Evolutionary conservation across 2,888 invertebrate genomes (phyloP).

Genomic region (Mamestra brassicae): DNA sequence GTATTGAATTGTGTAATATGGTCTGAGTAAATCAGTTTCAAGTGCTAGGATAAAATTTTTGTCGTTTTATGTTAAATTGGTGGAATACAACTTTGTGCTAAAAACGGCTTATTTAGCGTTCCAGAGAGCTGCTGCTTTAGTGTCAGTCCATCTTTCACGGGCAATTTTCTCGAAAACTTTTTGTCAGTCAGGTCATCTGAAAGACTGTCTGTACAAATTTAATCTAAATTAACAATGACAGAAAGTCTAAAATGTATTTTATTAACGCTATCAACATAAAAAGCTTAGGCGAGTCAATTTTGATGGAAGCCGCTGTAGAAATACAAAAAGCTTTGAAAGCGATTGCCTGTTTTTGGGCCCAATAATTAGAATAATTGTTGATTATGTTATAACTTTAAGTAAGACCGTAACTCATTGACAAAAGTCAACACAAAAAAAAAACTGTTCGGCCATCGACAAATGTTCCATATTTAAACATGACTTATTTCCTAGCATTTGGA

Average conservation of each 20-base stretch:
- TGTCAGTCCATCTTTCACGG: not conserved
- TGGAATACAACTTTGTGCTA: not conserved
- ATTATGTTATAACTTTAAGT: not conserved
- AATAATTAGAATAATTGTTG: not conserved
- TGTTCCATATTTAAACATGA: slow-evolving; percentile 55
- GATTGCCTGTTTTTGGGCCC: no score
- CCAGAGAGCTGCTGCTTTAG: not conserved
- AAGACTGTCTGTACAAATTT: not conserved
- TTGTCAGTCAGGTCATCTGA: not conserved
- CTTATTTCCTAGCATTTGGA: slow-evolving; percentile 43
- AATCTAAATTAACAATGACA: no score
- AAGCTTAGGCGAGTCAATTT: no score
- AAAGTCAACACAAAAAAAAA: slow-evolving; percentile 13
- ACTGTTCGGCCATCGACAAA: slow-evolving; percentile 33
- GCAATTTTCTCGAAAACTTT: not conserved
- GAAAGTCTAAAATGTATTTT: no score
- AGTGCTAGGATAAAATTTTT: slow-evolving; percentile 27
- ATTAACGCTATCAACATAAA: no score
- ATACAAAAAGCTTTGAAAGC: no score
- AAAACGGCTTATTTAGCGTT: not conserved
- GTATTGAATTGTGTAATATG: slow-evolving; percentile 56
- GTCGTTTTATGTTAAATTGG: not conserved
- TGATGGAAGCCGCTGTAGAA: no score
- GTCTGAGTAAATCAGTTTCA: slow-evolving; percentile 25
- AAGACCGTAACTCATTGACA: not conserved